phyloP scores from a whole-genome alignment of 2,113 vertebrate species.

The human (Homo sapiens) region DNA sequence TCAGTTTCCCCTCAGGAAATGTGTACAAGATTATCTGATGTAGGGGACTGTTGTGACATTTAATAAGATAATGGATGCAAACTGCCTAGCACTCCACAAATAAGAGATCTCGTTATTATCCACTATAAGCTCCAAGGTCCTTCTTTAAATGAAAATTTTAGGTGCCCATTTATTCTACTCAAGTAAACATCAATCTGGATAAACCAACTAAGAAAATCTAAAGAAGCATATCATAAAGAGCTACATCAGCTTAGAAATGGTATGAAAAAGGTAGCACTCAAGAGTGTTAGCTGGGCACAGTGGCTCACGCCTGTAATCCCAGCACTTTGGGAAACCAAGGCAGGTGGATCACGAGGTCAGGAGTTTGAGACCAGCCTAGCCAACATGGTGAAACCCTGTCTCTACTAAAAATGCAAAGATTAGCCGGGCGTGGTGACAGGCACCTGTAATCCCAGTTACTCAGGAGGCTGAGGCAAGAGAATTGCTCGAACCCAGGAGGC shows the following conservation, averaged over 20 bases:
- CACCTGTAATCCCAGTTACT: too few species aligned
- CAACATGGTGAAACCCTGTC: too few species aligned
- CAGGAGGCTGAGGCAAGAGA: too few species aligned
- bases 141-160: not conserved
- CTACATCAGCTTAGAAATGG: not conserved
- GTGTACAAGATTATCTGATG: not conserved
- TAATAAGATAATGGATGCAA: not conserved
- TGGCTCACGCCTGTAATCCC: too few species aligned
- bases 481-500: too few species aligned
- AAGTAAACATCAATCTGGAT: not conserved
- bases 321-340: too few species aligned
- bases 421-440: too few species aligned
- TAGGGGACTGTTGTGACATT: not conserved
- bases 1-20: not conserved
- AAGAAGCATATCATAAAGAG: not conserved
- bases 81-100: not conserved
- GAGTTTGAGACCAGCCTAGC: too few species aligned
- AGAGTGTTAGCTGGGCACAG: too few species aligned
- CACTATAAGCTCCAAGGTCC: not conserved
- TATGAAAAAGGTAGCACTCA: not conserved
- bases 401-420: too few species aligned
- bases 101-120: not conserved
- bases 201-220: conserved; percentile 26
- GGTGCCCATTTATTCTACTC: not conserved
- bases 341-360: too few species aligned